Evolutionary conservation across 2,113 vertebrate genomes (phyloP).

Genomic region (Pteropus alecto): DNA sequence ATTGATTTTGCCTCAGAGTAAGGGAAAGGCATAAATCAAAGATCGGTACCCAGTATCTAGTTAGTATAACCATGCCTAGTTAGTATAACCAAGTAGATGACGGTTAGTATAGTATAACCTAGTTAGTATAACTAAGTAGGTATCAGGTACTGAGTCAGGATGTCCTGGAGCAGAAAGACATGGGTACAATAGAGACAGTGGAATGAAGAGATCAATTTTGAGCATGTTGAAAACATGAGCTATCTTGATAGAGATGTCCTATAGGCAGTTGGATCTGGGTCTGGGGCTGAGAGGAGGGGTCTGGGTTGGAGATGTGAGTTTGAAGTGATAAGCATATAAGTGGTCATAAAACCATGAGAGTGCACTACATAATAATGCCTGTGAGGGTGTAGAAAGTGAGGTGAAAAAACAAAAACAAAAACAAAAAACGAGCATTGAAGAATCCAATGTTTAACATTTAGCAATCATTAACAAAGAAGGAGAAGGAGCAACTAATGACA

Average conservation of each 20-base stretch:
- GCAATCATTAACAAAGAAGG: not conserved
- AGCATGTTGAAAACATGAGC: not conserved
- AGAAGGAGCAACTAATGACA: not conserved
- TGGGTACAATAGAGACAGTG: not conserved
- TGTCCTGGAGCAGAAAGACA: not conserved
- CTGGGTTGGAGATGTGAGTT: not conserved
- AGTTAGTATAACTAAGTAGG: not conserved
- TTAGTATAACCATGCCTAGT: not conserved
- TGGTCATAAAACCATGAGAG: not conserved
- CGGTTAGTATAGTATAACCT: too few species aligned
- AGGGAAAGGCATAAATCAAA: not conserved
- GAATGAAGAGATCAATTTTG: not conserved
- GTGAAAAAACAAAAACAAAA: not conserved
- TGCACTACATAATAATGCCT: not conserved
- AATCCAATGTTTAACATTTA: not conserved
- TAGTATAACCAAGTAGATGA: not conserved
- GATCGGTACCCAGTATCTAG: not conserved
- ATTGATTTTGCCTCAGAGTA: not conserved
- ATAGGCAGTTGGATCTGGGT: not conserved
- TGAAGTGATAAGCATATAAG: not conserved
- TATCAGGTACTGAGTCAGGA: not conserved
- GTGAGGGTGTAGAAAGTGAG: not conserved
- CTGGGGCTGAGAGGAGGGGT: not conserved
- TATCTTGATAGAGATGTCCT: not conserved
- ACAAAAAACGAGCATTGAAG: not conserved